Conservation (phyloP, 2,888 invertebrate genomes). For the Aporophyla nigra region DNA sequence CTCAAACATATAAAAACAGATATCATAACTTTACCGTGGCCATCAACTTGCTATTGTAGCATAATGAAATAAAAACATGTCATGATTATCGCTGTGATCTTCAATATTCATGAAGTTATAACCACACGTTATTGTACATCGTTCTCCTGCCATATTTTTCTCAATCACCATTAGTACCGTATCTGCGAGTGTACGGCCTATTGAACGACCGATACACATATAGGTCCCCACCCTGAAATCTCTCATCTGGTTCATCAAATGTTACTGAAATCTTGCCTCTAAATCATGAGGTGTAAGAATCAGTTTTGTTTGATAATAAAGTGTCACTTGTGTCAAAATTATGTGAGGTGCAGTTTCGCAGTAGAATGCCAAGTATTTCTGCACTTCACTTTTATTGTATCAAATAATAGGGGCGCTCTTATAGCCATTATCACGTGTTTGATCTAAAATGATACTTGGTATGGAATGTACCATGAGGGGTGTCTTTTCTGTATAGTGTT, state of each 20-base stretch:
- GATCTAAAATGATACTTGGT: constrained; percentile 90
- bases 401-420: constrained; percentile 91
- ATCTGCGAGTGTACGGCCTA: constrained; percentile 88
- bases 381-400: constrained; percentile 91
- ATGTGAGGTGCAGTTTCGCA: constrained; percentile 78
- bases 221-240: constrained; percentile 78
- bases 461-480: constrained; percentile 77
- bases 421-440: constrained; percentile 91
- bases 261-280: constrained; percentile 66
- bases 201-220: constrained; percentile 80
- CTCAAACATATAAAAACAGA: constrained; percentile 70
- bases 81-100: constrained; percentile 82
- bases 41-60: constrained; percentile 75
- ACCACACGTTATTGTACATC: constrained; percentile 87
- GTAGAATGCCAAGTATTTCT: constrained; percentile 90
- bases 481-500: constrained; percentile 76
- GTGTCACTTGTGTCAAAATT: constrained; percentile 75
- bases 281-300: constrained; percentile 45
- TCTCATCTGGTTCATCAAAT: constrained; percentile 72
- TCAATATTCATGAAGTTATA: constrained; percentile 91
- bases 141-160: constrained; percentile 88
- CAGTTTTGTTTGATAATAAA: constrained; percentile 52
- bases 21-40: constrained; percentile 76
- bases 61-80: constrained; percentile 82
- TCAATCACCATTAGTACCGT: constrained; percentile 90